Conservation (phyloP, 2,113 vertebrate species). For the Gavia stellata region DNA sequence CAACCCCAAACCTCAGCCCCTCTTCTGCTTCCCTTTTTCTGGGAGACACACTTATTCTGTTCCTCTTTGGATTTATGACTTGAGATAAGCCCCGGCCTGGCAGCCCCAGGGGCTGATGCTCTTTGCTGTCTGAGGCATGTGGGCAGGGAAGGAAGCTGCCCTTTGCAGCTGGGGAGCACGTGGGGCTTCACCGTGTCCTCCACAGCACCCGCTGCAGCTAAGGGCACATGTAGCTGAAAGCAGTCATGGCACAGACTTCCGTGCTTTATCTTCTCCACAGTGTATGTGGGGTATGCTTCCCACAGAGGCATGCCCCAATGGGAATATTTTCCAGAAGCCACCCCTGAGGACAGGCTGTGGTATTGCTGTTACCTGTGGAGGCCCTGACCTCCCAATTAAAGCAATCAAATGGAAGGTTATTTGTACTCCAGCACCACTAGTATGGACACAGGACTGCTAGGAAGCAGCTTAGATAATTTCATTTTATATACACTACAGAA, state of each 20-base stretch:
- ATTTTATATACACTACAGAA: slow-evolving; percentile 32
- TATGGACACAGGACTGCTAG: background rate
- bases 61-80: background rate
- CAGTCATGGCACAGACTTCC: background rate
- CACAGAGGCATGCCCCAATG: fast-evolving
- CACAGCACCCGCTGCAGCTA: background rate
- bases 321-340: background rate
- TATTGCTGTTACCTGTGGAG: background rate
- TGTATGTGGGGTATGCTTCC: background rate
- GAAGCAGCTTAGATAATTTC: slow-evolving; percentile 18
- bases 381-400: background rate
- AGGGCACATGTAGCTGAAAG: background rate
- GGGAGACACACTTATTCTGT: background rate
- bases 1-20: background rate
- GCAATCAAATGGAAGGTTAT: background rate
- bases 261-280: background rate
- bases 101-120: background rate
- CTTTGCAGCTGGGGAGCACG: background rate
- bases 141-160: background rate
- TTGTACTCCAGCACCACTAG: background rate
- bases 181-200: fast-evolving
- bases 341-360: background rate
- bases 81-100: background rate
- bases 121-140: background rate
- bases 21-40: background rate